Evolutionary conservation across 2,888 invertebrate species (phyloP).

Genomic region (Sisyra terminalis): DNA sequence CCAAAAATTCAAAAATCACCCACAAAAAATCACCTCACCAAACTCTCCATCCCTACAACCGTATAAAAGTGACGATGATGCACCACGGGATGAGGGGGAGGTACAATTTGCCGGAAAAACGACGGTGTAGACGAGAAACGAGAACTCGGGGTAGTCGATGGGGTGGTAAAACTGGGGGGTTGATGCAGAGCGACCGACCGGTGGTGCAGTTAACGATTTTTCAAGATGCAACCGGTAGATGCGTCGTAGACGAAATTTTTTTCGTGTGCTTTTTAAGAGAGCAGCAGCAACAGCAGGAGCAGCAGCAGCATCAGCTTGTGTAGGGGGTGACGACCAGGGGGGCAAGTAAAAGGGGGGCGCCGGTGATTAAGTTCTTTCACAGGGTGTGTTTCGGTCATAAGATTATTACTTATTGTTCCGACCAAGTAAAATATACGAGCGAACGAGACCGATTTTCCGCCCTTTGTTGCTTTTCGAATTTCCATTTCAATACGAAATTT

Average conservation of each 20-base stretch:
- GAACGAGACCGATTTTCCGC: no score
- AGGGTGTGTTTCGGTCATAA: slow-evolving; percentile 12
- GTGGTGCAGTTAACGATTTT: slow-evolving; percentile 27
- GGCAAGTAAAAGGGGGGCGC: slow-evolving; percentile 4
- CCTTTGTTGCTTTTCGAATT: no score
- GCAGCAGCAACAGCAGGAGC: not conserved
- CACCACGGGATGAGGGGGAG: slow-evolving; percentile 3
- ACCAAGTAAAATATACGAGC: no score
- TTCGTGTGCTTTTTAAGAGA: slow-evolving; percentile 9
- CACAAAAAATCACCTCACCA: no score
- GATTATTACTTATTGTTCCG: slow-evolving; percentile 6
- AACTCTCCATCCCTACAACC: no score
- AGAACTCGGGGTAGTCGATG: slow-evolving; percentile 8
- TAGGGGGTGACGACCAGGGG: not conserved
- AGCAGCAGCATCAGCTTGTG: slow-evolving; percentile 1
- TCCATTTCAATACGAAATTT: no score
- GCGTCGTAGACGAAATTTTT: slow-evolving; percentile 20
- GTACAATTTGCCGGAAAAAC: slow-evolving; percentile 4
- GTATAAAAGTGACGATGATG: no score
- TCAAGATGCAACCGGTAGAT: slow-evolving; percentile 29
- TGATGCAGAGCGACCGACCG: slow-evolving; percentile 4
- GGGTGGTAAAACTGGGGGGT: slow-evolving; percentile 10
- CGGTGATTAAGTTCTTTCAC: slow-evolving; percentile 10
- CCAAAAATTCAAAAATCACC: no score
- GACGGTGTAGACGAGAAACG: slow-evolving; percentile 7